Base-by-base conservation (phyloP, 2,113 vertebrate genomes). In the Actinemys pallida region DNA sequence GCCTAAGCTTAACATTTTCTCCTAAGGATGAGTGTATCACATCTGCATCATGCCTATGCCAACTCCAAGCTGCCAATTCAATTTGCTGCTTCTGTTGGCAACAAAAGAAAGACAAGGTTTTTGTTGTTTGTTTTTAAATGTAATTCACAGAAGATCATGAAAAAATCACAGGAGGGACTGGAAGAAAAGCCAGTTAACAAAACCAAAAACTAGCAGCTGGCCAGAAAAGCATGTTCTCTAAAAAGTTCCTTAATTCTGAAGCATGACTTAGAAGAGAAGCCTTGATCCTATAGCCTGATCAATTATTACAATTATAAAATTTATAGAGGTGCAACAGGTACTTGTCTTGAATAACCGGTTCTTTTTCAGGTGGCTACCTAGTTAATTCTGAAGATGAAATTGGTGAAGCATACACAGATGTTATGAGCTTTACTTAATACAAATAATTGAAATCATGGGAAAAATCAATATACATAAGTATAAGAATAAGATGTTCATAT, bases 201-300 rank as follows among this genome's bases (percentile, higher is more conserved):
- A 95, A 56, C 47, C 54, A 84, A 83, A 96, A 90, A 19, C 22
- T 45, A 75, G 22, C 42, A 94, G 47, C 39, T 88, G 81, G 22
- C 81, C 42, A 59, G 86, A 90, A 94, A 93, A 39, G 2, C 42
- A 1, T 81, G 24, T 85, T 87, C 22, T 94, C 82, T 95, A 81
- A 84, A 91, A 93, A 7, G n/a, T 87, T 82, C 65, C 50, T 81
- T 92, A 10, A 39, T 91, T 97, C 92, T 95, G 87, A 84, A 95
- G 86, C 57, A 56, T 47, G 39, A 90, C 75, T 93, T 81, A 91
- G 89, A 94, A 93, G 24, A 14, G 92, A 93, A 79, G 80, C 25
- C 35, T 92, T 19, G 35, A 76, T 78, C n/a, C 57, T 56, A 8
- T 10, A 69, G 35, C 65, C 17, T n/a, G 35, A 69, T 9, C 35